Evolutionary conservation across 1,140 invertebrate genomes (phyloP).

Genomic region (roundworm (Caenorhabditis elegans)): DNA sequence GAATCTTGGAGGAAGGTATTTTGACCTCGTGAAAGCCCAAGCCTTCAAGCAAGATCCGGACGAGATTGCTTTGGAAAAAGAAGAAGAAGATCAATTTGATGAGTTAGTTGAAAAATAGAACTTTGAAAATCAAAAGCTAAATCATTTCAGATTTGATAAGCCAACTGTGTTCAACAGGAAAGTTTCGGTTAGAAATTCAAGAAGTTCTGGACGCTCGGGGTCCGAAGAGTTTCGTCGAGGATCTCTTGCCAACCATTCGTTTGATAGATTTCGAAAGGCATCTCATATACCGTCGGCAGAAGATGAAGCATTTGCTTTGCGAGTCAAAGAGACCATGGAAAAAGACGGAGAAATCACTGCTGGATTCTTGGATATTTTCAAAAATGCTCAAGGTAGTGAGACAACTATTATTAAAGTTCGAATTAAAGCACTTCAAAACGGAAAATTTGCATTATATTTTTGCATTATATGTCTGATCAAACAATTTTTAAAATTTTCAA

Average conservation of each 20-base stretch:
- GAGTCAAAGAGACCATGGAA: constrained; percentile 50
- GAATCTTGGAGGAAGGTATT: constrained; percentile 67
- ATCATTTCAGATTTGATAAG: not conserved
- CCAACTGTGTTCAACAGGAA: not conserved
- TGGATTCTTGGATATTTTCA: constrained; percentile 44
- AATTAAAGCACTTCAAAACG: too few species aligned
- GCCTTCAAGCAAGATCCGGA: constrained; percentile 16
- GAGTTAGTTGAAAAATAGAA: not conserved
- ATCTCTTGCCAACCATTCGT: not conserved
- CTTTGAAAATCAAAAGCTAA: not conserved
- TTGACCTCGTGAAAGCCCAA: constrained; percentile 72
- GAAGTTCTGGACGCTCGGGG: not conserved
- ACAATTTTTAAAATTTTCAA: too few species aligned
- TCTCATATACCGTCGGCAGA: constrained; percentile 49
- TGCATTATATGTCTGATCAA: too few species aligned
- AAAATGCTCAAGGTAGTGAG: constrained; percentile 44
- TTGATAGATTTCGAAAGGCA: constrained; percentile 38
- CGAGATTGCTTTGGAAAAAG: not conserved
- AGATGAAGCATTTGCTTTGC: constrained; percentile 51
- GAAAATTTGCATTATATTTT: too few species aligned
- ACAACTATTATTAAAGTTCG: too few species aligned
- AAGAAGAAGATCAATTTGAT: constrained; percentile 41
- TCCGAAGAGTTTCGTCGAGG: constrained; percentile 9
- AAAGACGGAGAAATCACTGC: constrained; percentile 43
- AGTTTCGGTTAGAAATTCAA: not conserved